Base-by-base conservation (phyloP, 2,797 vertebrate species). In the Poecilia velifera region DNA sequence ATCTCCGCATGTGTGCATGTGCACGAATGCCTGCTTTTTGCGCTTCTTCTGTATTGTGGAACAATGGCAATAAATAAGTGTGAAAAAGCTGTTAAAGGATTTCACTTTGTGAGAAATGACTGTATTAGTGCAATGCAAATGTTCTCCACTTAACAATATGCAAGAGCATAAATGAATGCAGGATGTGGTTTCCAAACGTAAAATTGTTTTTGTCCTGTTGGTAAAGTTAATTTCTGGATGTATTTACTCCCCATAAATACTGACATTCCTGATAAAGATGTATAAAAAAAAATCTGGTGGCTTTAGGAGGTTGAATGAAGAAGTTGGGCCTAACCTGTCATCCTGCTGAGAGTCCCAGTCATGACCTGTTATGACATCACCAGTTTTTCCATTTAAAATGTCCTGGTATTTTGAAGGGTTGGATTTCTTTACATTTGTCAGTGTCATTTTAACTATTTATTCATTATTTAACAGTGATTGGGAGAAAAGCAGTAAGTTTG, bases 21-120 rank as follows among this genome's bases (percentile, higher is more conserved):
- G 68, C 45, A 76, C 5, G 8, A 64, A 62, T 7, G 6, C 47
- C 51, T 64, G 28, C 25, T 12, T 71, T 71, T 36, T 57, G 28
- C 20, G 74, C 41, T 18, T 76, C 78, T 75, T 79, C 72, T 70
- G 51, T 43, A 73, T 55, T 3, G 36, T 6, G 41, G 70, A 88
- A 77, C 55, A 77, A 84, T 53, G 74, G 53, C 75, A 80, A 86
- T 79, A 84, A 83, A 77, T 73, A 70, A 73, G 66, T 73, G 49
- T 74, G 62, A 39, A 74, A 81, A 85, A 82, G 68, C 71, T 49
- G 79, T 18, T 12, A 86, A 34, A 77, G 76, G 25, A 83, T 72
- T 73, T 68, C 77, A 25, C 41, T 68, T 72, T 68, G 74, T 68
- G 66, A 71, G 59, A 80, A 66, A 73, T n/a, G n/a, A n/a, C n/a